Base-by-base conservation (phyloP, 2,888 invertebrate genomes). In the Gastracanthus pulcherrimus region DNA sequence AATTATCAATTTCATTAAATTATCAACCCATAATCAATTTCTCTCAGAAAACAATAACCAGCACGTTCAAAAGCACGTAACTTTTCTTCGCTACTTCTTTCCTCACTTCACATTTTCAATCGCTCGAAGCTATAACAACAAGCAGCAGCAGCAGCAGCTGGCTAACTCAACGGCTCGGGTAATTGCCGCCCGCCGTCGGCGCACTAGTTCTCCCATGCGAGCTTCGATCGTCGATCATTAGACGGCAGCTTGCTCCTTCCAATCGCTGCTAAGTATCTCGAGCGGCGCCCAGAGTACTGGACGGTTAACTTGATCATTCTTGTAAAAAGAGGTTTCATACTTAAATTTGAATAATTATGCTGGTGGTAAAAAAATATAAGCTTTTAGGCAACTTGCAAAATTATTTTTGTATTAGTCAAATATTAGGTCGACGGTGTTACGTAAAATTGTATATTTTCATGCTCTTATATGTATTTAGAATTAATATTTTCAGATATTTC, bases 191-290 rank as follows among this genome's bases (percentile, higher is more conserved):
- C 55, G 55, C 55, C 55, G 23, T 13, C 64, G 64, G 81, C 85
- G 67, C 85, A 85, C 84, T 86, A 87, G 87, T 85, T 86, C 86
- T 55, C 23, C 55, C 55, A 26, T 55, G 55, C 26, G 55, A 23
- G 55, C 2, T 88, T 89, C 87, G 86, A 83, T 86, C 71, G 38
- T 9, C 58, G 87, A 55, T 55, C 55, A 89, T 89, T 87, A 88
- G 87, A 87, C 86, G 84, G 86, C 84, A 87, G 86, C 86, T 87
- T 86, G 89, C 88, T 88, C 84, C 86, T 87, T 86, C 85, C 87
- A 87, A 89, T 88, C 88, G 85, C 86, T 83, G 84, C 86, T 88
- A 89, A 89, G 89, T 87, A 89, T 88, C 88, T 88, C 85, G 82
- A 29, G 36, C 19, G n/a, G 29, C 34, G 70, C 23, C 55, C 23